Conservation (phyloP, 2,797 vertebrate species). For the Morelia viridis region DNA sequence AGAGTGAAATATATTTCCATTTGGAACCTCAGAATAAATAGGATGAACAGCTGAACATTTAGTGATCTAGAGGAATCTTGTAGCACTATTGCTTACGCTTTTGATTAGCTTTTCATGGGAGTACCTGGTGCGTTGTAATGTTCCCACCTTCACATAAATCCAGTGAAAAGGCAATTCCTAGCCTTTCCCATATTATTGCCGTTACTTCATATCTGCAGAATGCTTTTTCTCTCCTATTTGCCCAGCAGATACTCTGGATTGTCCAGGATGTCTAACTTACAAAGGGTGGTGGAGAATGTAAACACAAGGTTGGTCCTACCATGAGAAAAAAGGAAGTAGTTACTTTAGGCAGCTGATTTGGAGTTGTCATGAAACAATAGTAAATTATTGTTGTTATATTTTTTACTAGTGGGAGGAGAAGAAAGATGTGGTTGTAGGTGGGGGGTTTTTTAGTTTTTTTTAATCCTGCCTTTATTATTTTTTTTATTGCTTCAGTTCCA, state of each 20-base stretch:
- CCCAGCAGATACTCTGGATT: background rate
- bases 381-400: background rate
- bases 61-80: background rate
- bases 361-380: background rate
- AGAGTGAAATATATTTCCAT: constrained; percentile 2
- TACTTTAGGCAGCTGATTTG: background rate
- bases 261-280: background rate
- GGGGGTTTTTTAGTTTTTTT: background rate
- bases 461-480: background rate
- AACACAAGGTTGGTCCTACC: background rate
- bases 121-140: background rate
- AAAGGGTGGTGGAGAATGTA: background rate
- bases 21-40: background rate
- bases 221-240: background rate
- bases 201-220: background rate
- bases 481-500: background rate
- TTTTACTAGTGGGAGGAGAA: background rate
- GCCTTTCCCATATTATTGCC: background rate
- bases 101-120: background rate
- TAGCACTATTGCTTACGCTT: background rate
- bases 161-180: background rate
- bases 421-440: background rate
- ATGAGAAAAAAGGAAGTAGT: background rate
- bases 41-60: background rate
- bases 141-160: background rate